phyloP scores from a whole-genome alignment of 1,140 invertebrate genomes.

The Periplaneta americana region DNA sequence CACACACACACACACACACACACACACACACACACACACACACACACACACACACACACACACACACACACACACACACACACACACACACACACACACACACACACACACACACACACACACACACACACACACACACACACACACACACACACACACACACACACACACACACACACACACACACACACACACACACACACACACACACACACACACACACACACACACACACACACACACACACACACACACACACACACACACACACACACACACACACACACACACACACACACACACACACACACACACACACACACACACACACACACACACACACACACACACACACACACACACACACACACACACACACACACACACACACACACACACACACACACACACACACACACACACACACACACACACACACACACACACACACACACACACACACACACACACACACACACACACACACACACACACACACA shows the following conservation, averaged over 20 bases:
- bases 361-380: background rate
- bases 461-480: background rate
- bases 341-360: background rate
- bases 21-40: background rate
- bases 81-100: background rate
- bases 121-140: background rate
- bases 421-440: background rate
- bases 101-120: background rate
- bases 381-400: background rate
- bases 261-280: background rate
- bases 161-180: background rate
- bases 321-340: background rate
- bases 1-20: background rate
- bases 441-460: background rate
- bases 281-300: background rate
- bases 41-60: background rate
- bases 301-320: background rate
- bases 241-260: background rate
- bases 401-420: background rate
- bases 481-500: constrained; percentile 1
- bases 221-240: background rate
- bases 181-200: background rate
- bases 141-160: background rate
- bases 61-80: background rate
- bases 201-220: background rate